Evolutionary conservation across 1,140 invertebrate species (phyloP), one percentile per base, ranked within the genome.

Genomic region (Ostrea edulis): DNA sequence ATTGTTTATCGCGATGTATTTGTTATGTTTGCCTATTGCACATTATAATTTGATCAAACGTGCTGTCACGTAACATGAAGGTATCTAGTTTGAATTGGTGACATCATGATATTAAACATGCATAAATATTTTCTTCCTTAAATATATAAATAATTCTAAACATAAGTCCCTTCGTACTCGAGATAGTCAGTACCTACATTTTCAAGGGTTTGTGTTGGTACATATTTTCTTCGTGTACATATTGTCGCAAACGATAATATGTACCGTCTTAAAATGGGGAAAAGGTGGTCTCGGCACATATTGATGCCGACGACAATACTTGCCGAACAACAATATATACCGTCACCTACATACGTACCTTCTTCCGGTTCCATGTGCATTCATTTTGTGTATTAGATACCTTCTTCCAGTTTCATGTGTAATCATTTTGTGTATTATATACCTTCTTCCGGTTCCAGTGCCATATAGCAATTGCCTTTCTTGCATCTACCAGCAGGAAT

Each of bases 401-500:
- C 81, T 82, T 35, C 8, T 3, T 82, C 20, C 7, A 35, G 81
- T 53, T 82, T 7, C 12, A 82, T 14, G n/a, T 20, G 17, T 14
- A 62, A 0, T 62, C n/a, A 8, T 62, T 20, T 7, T 20, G 22
- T 0, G 25, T n/a, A 68, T 22, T 22, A 44, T 44, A 53, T 82
- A 82, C 81, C 81, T 82, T 35, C 8, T 3, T 82, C 20, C 7
- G 81, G 81, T 53, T 82, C 20, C 12, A 82, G 17, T 82, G 20
- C 81, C 20, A 82, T 35, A 22, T 20, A 82, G 65, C 65, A 68
- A 25, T 68, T 51, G 1, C 52, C 81, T 82, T 82, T 82, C 81
- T 25, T 35, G 20, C 52, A 82, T 44, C 8, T 68, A 68, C 65
- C 65, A 0, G 11, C 65, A 22, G 81, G 81, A 22, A 82, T 22